These are phyloP conservation scores for Pogonognathellus flavescens DNA, from an alignment of 1,140 invertebrate species.

Conservation along the genomic window DNA sequence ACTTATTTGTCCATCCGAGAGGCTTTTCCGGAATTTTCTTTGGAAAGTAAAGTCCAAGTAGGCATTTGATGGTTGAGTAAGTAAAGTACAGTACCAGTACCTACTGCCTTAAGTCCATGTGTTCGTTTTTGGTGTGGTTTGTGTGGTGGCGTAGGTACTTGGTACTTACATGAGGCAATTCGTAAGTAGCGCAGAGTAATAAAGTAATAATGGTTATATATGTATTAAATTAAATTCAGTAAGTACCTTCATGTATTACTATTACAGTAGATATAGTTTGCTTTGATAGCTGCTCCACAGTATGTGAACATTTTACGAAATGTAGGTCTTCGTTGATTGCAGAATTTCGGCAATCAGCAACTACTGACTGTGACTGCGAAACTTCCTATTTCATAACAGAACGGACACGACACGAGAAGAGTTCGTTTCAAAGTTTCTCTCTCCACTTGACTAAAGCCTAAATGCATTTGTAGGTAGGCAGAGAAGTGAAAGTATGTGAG, in stretches of 20 bases:
- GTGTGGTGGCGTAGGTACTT: no score
- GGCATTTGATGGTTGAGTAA: no score
- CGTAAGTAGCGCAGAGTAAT: no score
- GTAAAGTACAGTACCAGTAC: no score
- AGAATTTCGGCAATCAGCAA: conserved; percentile 1
- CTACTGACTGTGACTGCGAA: background rate
- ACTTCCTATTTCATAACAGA: conserved; percentile 16
- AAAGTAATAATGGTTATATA: background rate
- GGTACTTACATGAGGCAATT: no score
- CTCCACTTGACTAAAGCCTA: no score
- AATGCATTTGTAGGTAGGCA: background rate
- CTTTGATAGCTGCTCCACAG: background rate
- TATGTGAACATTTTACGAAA: background rate
- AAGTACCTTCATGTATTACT: background rate
- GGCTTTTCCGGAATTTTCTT: no score
- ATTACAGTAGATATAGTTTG: no score
- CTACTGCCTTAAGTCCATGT: no score
- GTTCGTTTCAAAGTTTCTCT: conserved; percentile 25
- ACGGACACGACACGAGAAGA: background rate
- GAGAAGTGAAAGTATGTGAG: conserved; percentile 19
- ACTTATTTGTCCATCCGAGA: no score
- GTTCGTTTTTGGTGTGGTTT: no score
- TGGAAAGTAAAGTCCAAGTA: no score
- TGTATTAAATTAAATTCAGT: background rate
- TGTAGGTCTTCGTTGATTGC: conserved; percentile 8